Base-by-base conservation (phyloP, 2,888 invertebrate species). In the Bembecia ichneumoniformis region DNA sequence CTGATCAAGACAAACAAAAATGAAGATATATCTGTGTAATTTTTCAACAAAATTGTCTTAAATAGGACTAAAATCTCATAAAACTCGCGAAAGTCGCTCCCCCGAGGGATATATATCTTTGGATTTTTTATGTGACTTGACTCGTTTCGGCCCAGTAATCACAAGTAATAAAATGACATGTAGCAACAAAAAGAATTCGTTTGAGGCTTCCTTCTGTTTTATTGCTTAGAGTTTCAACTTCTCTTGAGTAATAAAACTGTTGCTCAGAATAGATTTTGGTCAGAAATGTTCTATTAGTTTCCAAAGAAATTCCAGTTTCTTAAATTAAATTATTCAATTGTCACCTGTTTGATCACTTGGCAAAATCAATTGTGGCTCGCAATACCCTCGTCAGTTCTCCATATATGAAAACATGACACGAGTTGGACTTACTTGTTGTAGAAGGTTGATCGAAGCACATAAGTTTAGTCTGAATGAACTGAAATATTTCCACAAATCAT, bases 21-120 rank as follows among this genome's bases (percentile, higher is more conserved):
- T 40, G 44, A 11, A 15, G 15, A 44, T 16, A 15, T 44, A 15
- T 44, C 14, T 9, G 11, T 10, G 9, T 15, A 15, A 44, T 44
- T 44, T 44, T 44, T 15, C 15, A 14, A 3, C 44, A 15, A 44
- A 44, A 44, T 44, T 16, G 44, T n/a, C 13, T 35, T 7, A 20
- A 46, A 14, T 5, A 16, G 14, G 20, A n/a, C 46, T 46, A 46
- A 60, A 58, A 62, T 68, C 60, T 59, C 59, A 58, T 60, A 63
- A 63, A 70, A 60, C 62, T 62, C 61, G 62, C 65, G 61, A 52
- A 51, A 56, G 56, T 51, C 50, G 50, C 52, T 45, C 58, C 52
- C 68, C 48, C 66, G 55, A 53, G 64, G 60, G 71, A 59, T 58
- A 66, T 67, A 68, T 65, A 68, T 70, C 63, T 66, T 57, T 56